phyloP scores from a whole-genome alignment of 1,140 invertebrate species.

The Pseudomyrmex dendroicus region DNA sequence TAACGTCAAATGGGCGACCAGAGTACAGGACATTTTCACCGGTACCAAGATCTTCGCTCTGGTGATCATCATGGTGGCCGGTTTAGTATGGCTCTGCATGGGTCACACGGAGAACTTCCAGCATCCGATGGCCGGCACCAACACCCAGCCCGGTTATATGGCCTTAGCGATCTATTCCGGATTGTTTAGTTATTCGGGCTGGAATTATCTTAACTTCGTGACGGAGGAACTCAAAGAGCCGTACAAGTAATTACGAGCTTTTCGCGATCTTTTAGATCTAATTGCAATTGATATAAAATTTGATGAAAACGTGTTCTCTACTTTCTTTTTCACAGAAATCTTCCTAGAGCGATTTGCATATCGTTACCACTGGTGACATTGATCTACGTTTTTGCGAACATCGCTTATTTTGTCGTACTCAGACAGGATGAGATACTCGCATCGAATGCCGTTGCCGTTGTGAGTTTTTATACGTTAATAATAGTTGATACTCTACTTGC shows the following conservation, averaged over 20 bases:
- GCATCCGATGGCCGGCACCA: slow-evolving; percentile 92
- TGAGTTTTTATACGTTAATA: slow-evolving; percentile 88
- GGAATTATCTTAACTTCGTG: slow-evolving; percentile 99
- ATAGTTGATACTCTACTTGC: slow-evolving; percentile 1
- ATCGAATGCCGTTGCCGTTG: slow-evolving; percentile 97
- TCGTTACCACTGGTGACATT: slow-evolving; percentile 95
- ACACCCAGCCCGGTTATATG: slow-evolving; percentile 92
- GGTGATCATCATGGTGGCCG: slow-evolving; percentile 92
- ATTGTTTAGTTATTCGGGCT: slow-evolving; percentile 98
- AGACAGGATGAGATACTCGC: slow-evolving; percentile 92
- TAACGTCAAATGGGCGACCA: slow-evolving; percentile 94
- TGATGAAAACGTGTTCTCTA: neutral
- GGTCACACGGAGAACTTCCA: slow-evolving; percentile 91
- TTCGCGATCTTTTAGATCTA: neutral
- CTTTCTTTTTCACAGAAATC: slow-evolving; percentile 88
- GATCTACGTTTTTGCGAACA: slow-evolving; percentile 96
- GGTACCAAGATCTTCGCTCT: slow-evolving; percentile 95
- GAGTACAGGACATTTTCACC: slow-evolving; percentile 95
- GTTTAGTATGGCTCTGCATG: slow-evolving; percentile 90
- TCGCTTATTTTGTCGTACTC: slow-evolving; percentile 97
- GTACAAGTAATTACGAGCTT: slow-evolving; percentile 88
- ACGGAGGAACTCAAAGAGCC: slow-evolving; percentile 98
- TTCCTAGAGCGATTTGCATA: slow-evolving; percentile 97
- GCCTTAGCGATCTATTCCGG: slow-evolving; percentile 97
- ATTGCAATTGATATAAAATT: neutral